A percentile compares a stretch with the other conserved stretches of the same genome.
These are phyloP conservation scores for Megalopta genalis DNA, from an alignment of 1,140 invertebrate genomes.

Conservation along the genomic window DNA sequence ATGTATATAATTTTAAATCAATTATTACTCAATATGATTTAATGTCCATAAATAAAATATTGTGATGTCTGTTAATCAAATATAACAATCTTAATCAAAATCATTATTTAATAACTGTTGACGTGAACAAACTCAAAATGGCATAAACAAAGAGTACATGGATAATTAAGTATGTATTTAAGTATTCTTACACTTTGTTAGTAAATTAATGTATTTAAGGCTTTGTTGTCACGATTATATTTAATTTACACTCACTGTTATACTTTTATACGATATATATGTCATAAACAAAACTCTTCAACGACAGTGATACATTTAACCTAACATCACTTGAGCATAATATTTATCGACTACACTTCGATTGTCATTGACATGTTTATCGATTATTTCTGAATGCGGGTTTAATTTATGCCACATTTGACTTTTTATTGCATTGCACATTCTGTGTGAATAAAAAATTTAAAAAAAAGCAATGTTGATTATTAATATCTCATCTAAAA, in stretches of 20 bases:
- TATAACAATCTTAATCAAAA: neutral
- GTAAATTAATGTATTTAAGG: neutral
- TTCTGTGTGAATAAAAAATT: neutral
- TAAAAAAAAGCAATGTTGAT: neutral
- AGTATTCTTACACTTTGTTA: conserved; percentile 10
- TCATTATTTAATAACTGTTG: neutral
- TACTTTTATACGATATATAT: conserved; percentile 4
- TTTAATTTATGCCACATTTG: neutral
- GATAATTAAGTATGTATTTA: neutral
- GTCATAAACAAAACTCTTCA: neutral
- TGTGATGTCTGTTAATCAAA: neutral
- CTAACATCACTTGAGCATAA: conserved; percentile 20
- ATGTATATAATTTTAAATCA: neutral
- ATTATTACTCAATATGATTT: neutral
- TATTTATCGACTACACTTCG: conserved; percentile 32
- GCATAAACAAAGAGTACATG: conserved; percentile 16
- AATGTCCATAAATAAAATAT: neutral
- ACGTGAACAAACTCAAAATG: neutral
- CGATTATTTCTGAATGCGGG: conserved; percentile 10
- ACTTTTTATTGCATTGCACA: neutral
- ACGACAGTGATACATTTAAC: conserved; percentile 18
- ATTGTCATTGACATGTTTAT: conserved; percentile 38
- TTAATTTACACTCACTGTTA: neutral
- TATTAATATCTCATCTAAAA: neutral
- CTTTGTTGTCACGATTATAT: neutral